A percentile compares a stretch with the other conserved stretches of the same genome.
These are phyloP conservation scores for Trichacis sp. DNA, from an alignment of 2,888 invertebrate genomes.

Conservation along the genomic window DNA sequence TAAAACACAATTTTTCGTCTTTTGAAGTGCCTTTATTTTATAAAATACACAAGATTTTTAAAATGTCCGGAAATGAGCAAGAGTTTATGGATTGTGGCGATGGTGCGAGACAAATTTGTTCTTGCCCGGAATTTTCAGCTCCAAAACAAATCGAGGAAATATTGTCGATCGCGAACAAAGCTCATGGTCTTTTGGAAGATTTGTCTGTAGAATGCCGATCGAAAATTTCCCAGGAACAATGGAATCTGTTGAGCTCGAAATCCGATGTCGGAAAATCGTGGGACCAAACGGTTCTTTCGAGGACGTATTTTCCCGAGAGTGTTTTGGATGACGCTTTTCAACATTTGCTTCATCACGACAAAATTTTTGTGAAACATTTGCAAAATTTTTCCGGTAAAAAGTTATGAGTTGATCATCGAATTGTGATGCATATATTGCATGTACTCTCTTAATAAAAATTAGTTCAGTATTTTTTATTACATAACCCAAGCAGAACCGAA, in stretches of 20 bases:
- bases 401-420: conserved; percentile 1
- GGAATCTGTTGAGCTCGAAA: conserved; percentile 52
- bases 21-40: too few relatives aligned
- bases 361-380: conserved; percentile 52
- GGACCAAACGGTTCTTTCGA: conserved; percentile 52
- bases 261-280: conserved; percentile 37
- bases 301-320: conserved; percentile 57
- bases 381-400: conserved; percentile 54
- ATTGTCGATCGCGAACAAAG: conserved; percentile 47
- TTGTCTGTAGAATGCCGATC: conserved; percentile 57
- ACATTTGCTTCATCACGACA: conserved; percentile 48
- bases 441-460: neutral
- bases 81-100: conserved; percentile 14
- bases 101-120: neutral
- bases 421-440: neutral
- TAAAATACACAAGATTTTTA: neutral
- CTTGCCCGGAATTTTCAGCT: conserved; percentile 12
- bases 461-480: neutral
- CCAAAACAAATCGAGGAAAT: conserved; percentile 51
- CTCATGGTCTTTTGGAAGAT: conserved; percentile 55
- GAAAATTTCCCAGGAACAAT: conserved; percentile 55
- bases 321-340: conserved; percentile 55
- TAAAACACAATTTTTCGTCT: too few relatives aligned
- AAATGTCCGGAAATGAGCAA: conserved; percentile 14
- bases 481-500: too few relatives aligned